phyloP scores from a whole-genome alignment of 2,113 vertebrate genomes.

The Condylura cristata region DNA sequence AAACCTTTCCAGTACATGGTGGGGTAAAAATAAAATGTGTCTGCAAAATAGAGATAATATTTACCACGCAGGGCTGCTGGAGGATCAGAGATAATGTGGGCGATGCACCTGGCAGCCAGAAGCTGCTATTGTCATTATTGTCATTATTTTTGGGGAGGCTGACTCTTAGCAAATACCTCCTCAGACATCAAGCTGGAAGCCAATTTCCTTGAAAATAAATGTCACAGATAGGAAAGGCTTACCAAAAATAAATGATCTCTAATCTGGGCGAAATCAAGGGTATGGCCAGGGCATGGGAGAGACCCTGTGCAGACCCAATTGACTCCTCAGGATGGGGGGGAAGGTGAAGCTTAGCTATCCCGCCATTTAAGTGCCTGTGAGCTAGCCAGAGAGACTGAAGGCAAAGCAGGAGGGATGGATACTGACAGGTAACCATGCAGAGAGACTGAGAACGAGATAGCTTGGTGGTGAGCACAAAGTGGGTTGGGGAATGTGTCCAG shows the following conservation, averaged over 20 bases:
- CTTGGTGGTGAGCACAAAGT: neutral
- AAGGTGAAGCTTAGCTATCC: neutral
- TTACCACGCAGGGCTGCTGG: neutral
- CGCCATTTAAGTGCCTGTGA: neutral
- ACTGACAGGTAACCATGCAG: neutral
- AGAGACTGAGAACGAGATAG: neutral
- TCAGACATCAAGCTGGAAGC: conserved; percentile 63
- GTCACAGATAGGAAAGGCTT: conserved; percentile 60
- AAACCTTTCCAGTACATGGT: conserved; percentile 6
- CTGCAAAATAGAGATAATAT: conserved; percentile 73
- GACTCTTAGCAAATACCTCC: conserved; percentile 51
- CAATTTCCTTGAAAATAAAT: conserved; percentile 74
- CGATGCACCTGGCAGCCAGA: neutral
- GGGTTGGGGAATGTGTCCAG: no score
- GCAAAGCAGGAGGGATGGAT: no score
- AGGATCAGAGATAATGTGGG: conserved; percentile 44
- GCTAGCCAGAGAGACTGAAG: neutral
- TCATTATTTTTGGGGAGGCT: conserved; percentile 47
- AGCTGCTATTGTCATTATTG: neutral
- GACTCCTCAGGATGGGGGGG: neutral
- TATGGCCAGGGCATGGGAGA: neutral
- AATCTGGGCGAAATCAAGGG: neutral
- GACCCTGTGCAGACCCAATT: neutral
- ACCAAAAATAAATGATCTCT: conserved; percentile 49
- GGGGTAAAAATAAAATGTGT: conserved; percentile 42